Percentiles rank a stretch among this genome's conserved stretches.
Evolutionary conservation across 2,888 invertebrate species (phyloP).

Genomic region (Sericinus montela): DNA sequence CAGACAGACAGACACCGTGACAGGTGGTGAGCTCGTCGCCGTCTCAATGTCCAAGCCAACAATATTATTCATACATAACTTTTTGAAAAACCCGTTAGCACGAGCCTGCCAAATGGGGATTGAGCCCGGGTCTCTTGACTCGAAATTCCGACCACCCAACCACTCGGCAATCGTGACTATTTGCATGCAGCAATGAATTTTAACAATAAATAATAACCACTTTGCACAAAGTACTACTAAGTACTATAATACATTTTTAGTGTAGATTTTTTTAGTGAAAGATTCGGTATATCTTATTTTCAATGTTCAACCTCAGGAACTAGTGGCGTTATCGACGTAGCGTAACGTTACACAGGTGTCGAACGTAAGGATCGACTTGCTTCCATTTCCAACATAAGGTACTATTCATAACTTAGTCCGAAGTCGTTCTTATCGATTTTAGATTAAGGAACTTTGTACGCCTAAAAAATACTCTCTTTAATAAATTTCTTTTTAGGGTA

Average conservation of each 20-base stretch:
- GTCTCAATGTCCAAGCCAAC: too few relatives aligned
- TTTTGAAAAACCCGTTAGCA: too few relatives aligned
- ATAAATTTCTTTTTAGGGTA: slow-evolving; percentile 48
- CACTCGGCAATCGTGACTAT: too few relatives aligned
- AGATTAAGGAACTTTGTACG: slow-evolving; percentile 74
- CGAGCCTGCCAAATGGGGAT: too few relatives aligned
- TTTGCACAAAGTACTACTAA: not conserved
- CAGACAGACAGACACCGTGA: too few relatives aligned
- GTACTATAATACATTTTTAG: slow-evolving; percentile 1
- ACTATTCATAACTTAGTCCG: slow-evolving; percentile 70
- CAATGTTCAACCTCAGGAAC: slow-evolving; percentile 38
- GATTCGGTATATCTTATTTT: slow-evolving; percentile 52
- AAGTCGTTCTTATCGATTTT: slow-evolving; percentile 73
- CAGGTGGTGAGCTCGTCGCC: too few relatives aligned
- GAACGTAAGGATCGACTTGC: slow-evolving; percentile 63
- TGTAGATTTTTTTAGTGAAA: slow-evolving; percentile 22
- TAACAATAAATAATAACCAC: not conserved
- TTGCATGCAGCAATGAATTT: too few relatives aligned
- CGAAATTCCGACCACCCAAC: too few relatives aligned
- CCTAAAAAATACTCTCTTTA: slow-evolving; percentile 68
- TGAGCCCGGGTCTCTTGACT: too few relatives aligned
- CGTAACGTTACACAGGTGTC: slow-evolving; percentile 70
- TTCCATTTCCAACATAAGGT: slow-evolving; percentile 66
- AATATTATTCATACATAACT: too few relatives aligned
- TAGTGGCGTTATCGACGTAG: slow-evolving; percentile 56